A percentile compares a stretch with the other conserved stretches of the same genome.
phyloP scores from a whole-genome alignment of 2,888 invertebrate genomes.

The Sepioteuthis lessoniana region DNA sequence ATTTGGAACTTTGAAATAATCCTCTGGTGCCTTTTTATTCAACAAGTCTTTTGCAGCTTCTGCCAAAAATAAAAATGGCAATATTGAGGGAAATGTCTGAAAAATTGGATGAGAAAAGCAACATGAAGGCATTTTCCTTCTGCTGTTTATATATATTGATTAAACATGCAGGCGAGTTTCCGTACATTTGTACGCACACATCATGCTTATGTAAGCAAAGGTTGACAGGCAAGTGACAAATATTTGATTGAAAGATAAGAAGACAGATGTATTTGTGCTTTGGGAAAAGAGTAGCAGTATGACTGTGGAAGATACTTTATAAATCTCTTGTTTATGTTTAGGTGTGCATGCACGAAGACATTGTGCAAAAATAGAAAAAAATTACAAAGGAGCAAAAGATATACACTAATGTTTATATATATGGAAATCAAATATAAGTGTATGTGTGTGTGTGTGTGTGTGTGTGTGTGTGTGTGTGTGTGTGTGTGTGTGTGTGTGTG shows the following conservation, averaged over 20 bases:
- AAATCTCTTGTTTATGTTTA: neutral
- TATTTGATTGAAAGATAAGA: neutral
- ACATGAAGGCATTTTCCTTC: neutral
- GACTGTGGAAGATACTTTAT: neutral
- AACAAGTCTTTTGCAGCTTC: neutral
- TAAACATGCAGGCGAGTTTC: neutral
- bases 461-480: too few relatives aligned
- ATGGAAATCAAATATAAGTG: too few relatives aligned
- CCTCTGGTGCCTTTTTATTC: neutral
- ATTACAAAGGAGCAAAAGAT: neutral
- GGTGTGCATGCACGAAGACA: neutral
- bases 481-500: too few relatives aligned
- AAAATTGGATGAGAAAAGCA: neutral
- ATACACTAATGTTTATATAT: neutral
- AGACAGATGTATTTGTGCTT: neutral
- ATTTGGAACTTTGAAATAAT: neutral
- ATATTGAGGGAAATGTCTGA: neutral
- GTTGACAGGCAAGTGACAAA: neutral
- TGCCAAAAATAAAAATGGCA: constrained; percentile 8
- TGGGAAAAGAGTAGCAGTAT: neutral
- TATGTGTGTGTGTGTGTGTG: too few relatives aligned
- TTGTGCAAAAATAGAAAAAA: neutral
- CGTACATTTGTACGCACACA: neutral
- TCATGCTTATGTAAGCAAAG: neutral
- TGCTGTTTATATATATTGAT: neutral